Percentiles rank a stretch among this genome's conserved stretches.
These are phyloP conservation scores for Pipistrellus pipistrellus DNA, from an alignment of 2,797 vertebrate species.

Conservation along the genomic window DNA sequence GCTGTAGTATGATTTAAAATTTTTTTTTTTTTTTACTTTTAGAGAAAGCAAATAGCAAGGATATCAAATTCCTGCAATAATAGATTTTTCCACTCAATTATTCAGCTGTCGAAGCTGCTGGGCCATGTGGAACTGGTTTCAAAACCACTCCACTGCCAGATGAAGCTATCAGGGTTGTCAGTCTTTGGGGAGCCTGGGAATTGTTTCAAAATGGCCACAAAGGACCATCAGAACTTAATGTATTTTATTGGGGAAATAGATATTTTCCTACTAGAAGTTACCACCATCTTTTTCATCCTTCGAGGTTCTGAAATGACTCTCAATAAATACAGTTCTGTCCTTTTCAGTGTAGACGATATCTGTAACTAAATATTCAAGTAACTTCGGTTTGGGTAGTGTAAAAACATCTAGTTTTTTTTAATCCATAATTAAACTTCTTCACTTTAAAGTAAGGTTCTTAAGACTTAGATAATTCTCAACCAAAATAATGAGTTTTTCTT, in stretches of 20 bases:
- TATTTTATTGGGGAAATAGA: constrained; percentile 12
- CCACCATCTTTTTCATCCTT: constrained; percentile 1
- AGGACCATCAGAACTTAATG: constrained; percentile 71
- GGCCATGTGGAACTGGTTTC: constrained; percentile 58
- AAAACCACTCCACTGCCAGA: constrained; percentile 10
- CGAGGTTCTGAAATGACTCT: constrained; percentile 19
- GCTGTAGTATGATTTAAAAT: neutral
- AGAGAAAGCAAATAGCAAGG: constrained; percentile 60
- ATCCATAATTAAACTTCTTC: neutral
- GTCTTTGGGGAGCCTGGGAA: constrained; percentile 55
- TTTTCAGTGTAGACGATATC: constrained; percentile 24
- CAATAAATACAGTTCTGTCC: constrained; percentile 40
- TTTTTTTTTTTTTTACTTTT: constrained; percentile 68
- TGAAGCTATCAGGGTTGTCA: constrained; percentile 65
- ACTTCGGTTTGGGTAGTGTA: neutral
- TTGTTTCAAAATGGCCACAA: constrained; percentile 66
- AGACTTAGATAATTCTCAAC: constrained; percentile 12
- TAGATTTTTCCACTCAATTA: constrained; percentile 82
- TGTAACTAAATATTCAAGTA: constrained; percentile 45
- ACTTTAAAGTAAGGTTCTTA: constrained; percentile 43
- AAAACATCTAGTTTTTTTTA: neutral
- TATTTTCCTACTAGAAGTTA: constrained; percentile 53
- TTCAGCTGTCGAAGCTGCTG: constrained; percentile 55
- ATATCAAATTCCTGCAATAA: constrained; percentile 78
- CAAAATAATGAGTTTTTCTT: constrained; percentile 59